phyloP scores from a whole-genome alignment of 2,797 vertebrate genomes.

The Thaleichthys pacificus region DNA sequence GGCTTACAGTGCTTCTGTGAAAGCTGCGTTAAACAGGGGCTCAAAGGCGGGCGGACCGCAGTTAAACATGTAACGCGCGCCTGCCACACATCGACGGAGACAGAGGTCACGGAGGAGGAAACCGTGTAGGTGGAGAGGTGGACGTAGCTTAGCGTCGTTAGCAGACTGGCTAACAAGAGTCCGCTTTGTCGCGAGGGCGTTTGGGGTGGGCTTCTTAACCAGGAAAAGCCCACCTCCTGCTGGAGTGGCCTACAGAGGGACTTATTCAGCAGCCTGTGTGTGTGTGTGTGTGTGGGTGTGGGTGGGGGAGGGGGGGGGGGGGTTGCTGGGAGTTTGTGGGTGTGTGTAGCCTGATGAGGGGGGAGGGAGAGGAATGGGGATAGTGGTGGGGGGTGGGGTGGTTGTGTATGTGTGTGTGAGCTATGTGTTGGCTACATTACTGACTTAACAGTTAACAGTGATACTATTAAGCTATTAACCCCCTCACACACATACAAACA shows the following conservation, averaged over 20 bases:
- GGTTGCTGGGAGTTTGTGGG: conserved; percentile 3
- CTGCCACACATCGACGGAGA: conserved; percentile 18
- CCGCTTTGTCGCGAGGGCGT: conserved; percentile 42
- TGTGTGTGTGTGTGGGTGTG: not conserved
- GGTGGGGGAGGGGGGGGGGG: not conserved
- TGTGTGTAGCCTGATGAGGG: not conserved
- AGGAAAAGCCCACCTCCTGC: conserved; percentile 4
- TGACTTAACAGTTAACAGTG: conserved; percentile 53
- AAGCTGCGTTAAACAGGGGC: conserved; percentile 29
- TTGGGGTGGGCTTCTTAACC: conserved; percentile 17
- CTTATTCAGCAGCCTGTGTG: conserved; percentile 39
- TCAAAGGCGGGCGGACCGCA: conserved; percentile 34
- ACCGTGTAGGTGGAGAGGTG: conserved; percentile 27
- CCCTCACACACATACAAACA: too few species aligned
- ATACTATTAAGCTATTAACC: conserved; percentile 39
- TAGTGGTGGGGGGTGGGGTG: not conserved
- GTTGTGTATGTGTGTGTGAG: not conserved
- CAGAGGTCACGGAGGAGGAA: conserved; percentile 39
- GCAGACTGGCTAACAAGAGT: conserved; percentile 30
- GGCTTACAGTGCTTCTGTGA: conserved; percentile 36
- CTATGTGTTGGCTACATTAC: conserved; percentile 29
- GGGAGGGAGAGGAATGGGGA: too few species aligned
- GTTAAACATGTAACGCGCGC: conserved; percentile 41
- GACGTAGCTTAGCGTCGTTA: conserved; percentile 29
- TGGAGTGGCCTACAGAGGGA: conserved; percentile 27